Percentiles rank a stretch among this genome's conserved stretches.
phyloP scores from a whole-genome alignment of 2,113 vertebrate genomes.

The Anarrhichthys ocellatus region DNA sequence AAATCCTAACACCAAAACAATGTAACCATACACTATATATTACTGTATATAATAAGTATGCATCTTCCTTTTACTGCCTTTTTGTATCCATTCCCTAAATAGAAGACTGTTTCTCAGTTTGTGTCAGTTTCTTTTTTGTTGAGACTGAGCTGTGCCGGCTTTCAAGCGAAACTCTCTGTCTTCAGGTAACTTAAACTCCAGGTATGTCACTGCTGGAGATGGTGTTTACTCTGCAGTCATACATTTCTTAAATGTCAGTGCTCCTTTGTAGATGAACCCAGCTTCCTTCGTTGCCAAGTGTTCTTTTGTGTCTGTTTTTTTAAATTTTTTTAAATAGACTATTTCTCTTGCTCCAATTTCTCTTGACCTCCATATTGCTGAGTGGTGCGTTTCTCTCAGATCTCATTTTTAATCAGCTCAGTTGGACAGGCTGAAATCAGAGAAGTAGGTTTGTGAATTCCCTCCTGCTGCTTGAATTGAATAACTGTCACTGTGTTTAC shows the following conservation, averaged over 20 bases:
- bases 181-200: slow-evolving; percentile 48
- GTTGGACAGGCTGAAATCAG: slow-evolving; percentile 48
- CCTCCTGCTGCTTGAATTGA: slow-evolving; percentile 47
- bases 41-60: background rate
- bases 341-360: slow-evolving; percentile 39
- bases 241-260: slow-evolving; percentile 40
- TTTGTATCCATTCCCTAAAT: background rate
- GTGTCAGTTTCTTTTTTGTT: slow-evolving; percentile 33
- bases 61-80: background rate
- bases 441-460: slow-evolving; percentile 48
- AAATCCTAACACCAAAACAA: background rate
- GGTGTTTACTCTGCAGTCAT: slow-evolving; percentile 48
- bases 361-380: slow-evolving; percentile 55
- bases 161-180: slow-evolving; percentile 31
- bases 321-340: background rate
- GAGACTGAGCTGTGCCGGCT: slow-evolving; percentile 18
- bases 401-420: slow-evolving; percentile 54
- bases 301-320: slow-evolving; percentile 26
- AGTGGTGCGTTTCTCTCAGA: slow-evolving; percentile 44
- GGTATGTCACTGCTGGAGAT: slow-evolving; percentile 41
- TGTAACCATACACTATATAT: background rate
- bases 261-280: slow-evolving; percentile 41
- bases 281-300: slow-evolving; percentile 35
- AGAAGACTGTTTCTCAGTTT: slow-evolving; percentile 15
- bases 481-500: slow-evolving; percentile 41